Percentiles rank a stretch among this genome's conserved stretches.
Conservation (phyloP, 2,113 vertebrate species). For the Eulemur rufifrons region DNA sequence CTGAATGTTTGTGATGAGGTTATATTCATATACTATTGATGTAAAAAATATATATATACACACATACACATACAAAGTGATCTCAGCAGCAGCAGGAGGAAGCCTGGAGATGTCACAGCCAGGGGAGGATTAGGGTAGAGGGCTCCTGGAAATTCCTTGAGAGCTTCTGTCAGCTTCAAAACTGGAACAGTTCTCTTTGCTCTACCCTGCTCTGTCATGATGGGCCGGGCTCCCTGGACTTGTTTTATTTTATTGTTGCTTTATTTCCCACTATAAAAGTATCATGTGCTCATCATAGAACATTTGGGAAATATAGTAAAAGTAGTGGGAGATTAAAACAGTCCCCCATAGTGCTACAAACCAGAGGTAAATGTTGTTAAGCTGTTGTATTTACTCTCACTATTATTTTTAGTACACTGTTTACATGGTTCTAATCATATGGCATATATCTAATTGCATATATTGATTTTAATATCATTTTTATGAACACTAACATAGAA, state of each 20-base stretch:
- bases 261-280: slow-evolving; percentile 6
- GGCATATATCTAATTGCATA: background rate
- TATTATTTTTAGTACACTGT: background rate
- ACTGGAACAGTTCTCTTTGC: background rate
- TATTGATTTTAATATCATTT: slow-evolving; percentile 12
- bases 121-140: background rate
- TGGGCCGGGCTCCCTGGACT: background rate
- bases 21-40: background rate
- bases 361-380: background rate
- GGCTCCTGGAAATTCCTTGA: background rate
- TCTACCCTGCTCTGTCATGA: background rate
- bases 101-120: background rate
- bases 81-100: background rate
- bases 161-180: background rate
- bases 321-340: background rate
- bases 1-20: background rate
- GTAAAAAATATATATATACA: background rate
- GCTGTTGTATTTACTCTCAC: background rate
- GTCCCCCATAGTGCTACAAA: background rate
- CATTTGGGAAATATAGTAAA: background rate
- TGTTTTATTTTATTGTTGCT: background rate
- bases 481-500: background rate
- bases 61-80: fast-evolving
- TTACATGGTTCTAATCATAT: background rate
- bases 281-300: background rate